Evolutionary conservation across 2,888 invertebrate genomes (phyloP).

Genomic region (Salpingus planirostris): DNA sequence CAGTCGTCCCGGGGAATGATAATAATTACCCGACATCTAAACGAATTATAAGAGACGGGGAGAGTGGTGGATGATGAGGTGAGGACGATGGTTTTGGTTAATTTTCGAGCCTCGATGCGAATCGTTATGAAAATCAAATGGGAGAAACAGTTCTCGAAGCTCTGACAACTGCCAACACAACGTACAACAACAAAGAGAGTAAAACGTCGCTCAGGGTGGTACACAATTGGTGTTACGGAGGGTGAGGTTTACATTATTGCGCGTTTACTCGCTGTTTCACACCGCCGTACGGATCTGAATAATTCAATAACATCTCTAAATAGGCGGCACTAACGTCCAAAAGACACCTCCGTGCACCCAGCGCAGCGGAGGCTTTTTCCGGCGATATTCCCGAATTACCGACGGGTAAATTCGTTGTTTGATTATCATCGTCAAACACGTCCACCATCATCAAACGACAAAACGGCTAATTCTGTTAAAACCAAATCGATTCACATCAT

Average conservation of each 20-base stretch:
- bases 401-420: conserved; percentile 13
- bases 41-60: too few species aligned
- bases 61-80: too few species aligned
- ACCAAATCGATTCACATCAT: conserved; percentile 4
- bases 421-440: conserved; percentile 16
- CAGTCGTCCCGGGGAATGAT: too few species aligned
- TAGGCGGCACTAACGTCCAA: conserved; percentile 35
- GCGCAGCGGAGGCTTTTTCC: too few species aligned
- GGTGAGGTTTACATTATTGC: conserved; percentile 35
- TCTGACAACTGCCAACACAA: conserved; percentile 14
- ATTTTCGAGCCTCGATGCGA: too few species aligned
- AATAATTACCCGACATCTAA: too few species aligned
- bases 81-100: too few species aligned
- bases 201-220: conserved; percentile 21
- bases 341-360: conserved; percentile 30
- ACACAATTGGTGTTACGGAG: conserved; percentile 25
- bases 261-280: conserved; percentile 36
- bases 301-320: conserved; percentile 38
- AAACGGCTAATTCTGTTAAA: conserved; percentile 10
- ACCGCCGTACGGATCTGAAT: conserved; percentile 37
- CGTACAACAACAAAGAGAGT: conserved; percentile 16
- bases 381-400: too few species aligned
- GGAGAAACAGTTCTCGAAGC: conserved; percentile 15
- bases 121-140: conserved; percentile 15
- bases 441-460: conserved; percentile 11